Evolutionary conservation across 2,797 vertebrate genomes (phyloP).

Genomic region (Eleutherodactylus coqui): DNA sequence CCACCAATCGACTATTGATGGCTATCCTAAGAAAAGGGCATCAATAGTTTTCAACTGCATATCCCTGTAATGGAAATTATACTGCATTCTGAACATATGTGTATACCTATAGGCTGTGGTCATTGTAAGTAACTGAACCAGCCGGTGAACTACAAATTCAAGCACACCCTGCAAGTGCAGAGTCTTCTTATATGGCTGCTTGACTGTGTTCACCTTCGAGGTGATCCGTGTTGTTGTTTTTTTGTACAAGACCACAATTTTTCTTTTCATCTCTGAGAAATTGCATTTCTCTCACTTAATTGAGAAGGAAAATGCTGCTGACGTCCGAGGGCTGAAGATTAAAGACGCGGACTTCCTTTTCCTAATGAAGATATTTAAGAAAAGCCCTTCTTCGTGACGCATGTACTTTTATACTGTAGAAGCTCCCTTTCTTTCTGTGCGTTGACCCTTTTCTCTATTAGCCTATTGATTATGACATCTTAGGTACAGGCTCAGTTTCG

Average conservation of each 20-base stretch:
- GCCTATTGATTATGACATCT: background rate
- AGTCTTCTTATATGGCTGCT: background rate
- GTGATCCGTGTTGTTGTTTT: background rate
- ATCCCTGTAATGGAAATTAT: too few species aligned
- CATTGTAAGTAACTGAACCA: background rate
- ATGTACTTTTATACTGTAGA: background rate
- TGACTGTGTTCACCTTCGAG: background rate
- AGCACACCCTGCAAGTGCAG: background rate
- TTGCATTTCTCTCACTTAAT: constrained; percentile 50
- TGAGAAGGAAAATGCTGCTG: constrained; percentile 63
- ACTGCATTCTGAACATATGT: background rate
- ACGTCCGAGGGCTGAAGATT: constrained; percentile 57
- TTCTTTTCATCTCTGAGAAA: constrained; percentile 49
- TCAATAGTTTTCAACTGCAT: too few species aligned
- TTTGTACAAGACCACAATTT: constrained; percentile 55
- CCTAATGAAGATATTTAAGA: constrained; percentile 11
- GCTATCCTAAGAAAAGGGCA: too few species aligned
- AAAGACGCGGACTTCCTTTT: constrained; percentile 17
- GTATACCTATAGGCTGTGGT: background rate
- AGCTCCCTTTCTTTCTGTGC: background rate
- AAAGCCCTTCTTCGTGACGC: background rate
- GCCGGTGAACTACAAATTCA: background rate
- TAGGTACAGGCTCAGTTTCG: background rate
- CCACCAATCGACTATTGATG: too few species aligned
- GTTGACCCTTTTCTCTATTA: background rate